These are phyloP conservation scores for Calypte anna DNA, from an alignment of 2,113 vertebrate genomes.

Conservation along the genomic window DNA sequence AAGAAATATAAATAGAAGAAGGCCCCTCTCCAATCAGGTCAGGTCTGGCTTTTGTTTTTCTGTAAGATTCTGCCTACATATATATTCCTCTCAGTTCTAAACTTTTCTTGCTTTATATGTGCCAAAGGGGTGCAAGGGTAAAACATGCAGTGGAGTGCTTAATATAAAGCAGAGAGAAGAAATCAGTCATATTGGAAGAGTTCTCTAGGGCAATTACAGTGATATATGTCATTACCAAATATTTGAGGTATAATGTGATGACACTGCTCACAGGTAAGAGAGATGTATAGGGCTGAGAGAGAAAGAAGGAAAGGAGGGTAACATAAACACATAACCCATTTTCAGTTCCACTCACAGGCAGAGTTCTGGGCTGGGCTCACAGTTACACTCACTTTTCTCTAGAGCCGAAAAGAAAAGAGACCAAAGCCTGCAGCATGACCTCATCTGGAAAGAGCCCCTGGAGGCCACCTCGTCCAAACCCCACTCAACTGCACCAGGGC, in stretches of 20 bases:
- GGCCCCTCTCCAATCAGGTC: background rate
- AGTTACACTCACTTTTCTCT: background rate
- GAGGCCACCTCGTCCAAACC: background rate
- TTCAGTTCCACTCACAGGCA: background rate
- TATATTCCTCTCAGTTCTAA: background rate
- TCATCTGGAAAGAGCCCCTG: background rate
- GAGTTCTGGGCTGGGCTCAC: background rate
- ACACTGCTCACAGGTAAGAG: background rate
- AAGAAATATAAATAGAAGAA: background rate
- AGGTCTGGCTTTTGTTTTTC: background rate
- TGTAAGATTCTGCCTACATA: background rate
- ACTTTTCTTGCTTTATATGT: background rate
- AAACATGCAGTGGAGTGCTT: background rate
- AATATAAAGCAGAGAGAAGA: background rate
- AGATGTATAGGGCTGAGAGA: background rate
- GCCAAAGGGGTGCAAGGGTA: background rate
- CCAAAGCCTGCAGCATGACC: background rate
- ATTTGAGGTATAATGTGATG: background rate
- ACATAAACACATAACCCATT: background rate
- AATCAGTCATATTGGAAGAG: background rate
- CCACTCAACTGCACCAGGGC: background rate
- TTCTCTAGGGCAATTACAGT: background rate
- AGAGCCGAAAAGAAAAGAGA: background rate
- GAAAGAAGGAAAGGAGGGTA: background rate
- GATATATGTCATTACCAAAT: background rate